These are phyloP conservation scores for Alauda arvensis DNA, from an alignment of 2,797 vertebrate species.

Conservation along the genomic window DNA sequence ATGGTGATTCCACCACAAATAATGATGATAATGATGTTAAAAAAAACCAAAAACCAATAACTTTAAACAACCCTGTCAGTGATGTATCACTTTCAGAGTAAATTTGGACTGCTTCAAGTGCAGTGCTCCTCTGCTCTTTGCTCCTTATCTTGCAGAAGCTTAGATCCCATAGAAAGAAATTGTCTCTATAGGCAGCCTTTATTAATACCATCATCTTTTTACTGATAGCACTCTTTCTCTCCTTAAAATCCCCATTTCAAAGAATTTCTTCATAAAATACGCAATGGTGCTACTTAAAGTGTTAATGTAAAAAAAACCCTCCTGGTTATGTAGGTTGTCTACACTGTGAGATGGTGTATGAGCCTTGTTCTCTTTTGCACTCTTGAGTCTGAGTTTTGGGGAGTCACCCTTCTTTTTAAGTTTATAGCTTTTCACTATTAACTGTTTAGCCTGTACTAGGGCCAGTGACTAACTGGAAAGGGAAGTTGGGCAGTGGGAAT, in stretches of 20 bases:
- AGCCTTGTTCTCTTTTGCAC: background rate
- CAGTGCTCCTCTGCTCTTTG: background rate
- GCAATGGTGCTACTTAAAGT: background rate
- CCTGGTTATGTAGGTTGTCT: background rate
- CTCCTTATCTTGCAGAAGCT: background rate
- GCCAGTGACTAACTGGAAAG: background rate
- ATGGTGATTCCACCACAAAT: background rate
- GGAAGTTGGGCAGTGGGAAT: background rate
- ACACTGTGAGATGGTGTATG: background rate
- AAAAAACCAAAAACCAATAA: background rate
- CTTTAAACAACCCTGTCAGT: background rate
- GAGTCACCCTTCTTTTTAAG: background rate
- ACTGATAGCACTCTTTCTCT: background rate
- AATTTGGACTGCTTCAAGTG: background rate
- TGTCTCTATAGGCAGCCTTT: background rate
- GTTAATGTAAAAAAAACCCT: too few species aligned
- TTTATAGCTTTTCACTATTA: background rate
- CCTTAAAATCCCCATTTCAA: background rate
- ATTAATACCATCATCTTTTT: background rate
- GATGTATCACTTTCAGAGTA: background rate
- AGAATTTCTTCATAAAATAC: background rate
- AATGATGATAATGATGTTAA: background rate
- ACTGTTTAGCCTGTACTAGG: background rate
- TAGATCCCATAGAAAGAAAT: background rate
- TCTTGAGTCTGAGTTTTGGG: background rate